Evolutionary conservation across 2,797 vertebrate genomes (phyloP).

Genomic region (Enteromius radiatus): DNA sequence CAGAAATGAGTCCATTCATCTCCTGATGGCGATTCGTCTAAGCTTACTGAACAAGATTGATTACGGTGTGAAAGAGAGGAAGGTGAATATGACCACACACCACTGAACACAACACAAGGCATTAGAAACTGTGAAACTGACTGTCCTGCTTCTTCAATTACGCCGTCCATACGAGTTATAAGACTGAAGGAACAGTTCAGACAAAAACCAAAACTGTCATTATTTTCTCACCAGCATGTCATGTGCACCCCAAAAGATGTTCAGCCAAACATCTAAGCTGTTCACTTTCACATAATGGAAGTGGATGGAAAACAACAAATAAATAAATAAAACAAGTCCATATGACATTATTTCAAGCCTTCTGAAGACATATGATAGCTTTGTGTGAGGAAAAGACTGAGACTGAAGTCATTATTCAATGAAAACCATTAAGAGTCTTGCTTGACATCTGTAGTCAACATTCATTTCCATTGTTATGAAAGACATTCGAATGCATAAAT

Average conservation of each 20-base stretch:
- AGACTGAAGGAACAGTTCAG: not conserved
- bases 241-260: not conserved
- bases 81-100: constrained; percentile 49
- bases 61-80: constrained; percentile 64
- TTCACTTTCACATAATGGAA: not conserved
- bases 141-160: constrained; percentile 26
- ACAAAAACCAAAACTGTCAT: not conserved
- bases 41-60: constrained; percentile 73
- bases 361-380: not conserved
- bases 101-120: constrained; percentile 23
- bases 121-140: not conserved
- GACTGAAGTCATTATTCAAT: not conserved
- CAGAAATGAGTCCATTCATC: constrained; percentile 77
- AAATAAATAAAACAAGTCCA: not conserved
- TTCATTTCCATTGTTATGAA: constrained; percentile 12
- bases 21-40: constrained; percentile 71
- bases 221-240: not conserved
- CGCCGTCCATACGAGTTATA: not conserved
- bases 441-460: not conserved
- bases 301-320: not conserved
- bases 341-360: not conserved
- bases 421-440: not conserved
- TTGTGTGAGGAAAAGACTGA: not conserved
- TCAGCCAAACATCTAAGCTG: too few species aligned
- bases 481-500: not conserved